Percentiles rank a stretch among this genome's conserved stretches.
phyloP scores from a whole-genome alignment of 2,888 invertebrate species.

The Lasioglossum pauxillum region DNA sequence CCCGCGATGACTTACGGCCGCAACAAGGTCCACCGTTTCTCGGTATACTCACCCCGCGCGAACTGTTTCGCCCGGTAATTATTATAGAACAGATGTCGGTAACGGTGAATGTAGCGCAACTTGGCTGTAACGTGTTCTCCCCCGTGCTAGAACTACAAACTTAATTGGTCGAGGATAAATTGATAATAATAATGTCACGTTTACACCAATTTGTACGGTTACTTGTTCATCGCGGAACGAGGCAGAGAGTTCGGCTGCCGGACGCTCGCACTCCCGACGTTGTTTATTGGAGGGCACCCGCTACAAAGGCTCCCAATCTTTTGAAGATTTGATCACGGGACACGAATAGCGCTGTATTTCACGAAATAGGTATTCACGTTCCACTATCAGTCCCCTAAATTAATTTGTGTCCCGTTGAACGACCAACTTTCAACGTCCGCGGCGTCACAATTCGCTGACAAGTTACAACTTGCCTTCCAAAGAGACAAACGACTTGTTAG shows the following conservation, averaged over 20 bases:
- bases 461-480: not conserved
- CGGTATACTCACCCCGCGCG: constrained; percentile 15
- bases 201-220: constrained; percentile 10
- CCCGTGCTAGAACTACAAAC: not conserved
- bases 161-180: constrained; percentile 20
- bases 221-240: constrained; percentile 6
- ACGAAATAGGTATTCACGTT: not conserved
- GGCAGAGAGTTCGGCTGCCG: not conserved
- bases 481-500: not conserved
- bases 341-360: constrained; percentile 6
- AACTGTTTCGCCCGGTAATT: constrained; percentile 45
- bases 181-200: constrained; percentile 20
- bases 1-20: constrained; percentile 50
- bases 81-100: constrained; percentile 44
- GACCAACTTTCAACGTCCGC: not conserved
- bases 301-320: not conserved
- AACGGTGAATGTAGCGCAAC: constrained; percentile 32
- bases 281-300: not conserved
- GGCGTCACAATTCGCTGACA: not conserved
- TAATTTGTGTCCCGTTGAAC: not conserved
- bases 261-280: not conserved
- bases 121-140: not conserved
- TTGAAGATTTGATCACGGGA: not conserved
- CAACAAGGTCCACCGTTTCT: constrained; percentile 36
- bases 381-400: constrained; percentile 5